These are phyloP conservation scores for Cynocephalus volans DNA, from an alignment of 2,113 vertebrate species.

Conservation along the genomic window DNA sequence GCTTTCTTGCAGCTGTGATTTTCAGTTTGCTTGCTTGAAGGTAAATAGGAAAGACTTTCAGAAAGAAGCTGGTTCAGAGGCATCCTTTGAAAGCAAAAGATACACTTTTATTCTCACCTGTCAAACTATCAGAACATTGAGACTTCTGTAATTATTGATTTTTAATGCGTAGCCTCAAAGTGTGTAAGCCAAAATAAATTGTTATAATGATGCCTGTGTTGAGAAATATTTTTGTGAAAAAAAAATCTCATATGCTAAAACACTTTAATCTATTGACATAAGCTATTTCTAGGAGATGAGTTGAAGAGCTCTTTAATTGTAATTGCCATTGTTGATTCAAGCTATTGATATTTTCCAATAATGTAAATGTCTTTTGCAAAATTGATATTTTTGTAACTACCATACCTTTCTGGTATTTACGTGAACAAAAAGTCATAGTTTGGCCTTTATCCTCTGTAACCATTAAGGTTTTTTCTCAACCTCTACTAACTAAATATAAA, in stretches of 20 bases:
- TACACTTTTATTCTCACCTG: constrained; percentile 49
- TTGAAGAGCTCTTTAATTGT: background rate
- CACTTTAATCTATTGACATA: background rate
- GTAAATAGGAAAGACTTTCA: constrained; percentile 22
- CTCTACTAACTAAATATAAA: background rate
- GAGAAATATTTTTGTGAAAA: background rate
- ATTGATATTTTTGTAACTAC: background rate
- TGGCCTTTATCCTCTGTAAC: background rate
- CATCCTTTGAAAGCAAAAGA: background rate
- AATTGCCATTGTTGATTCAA: background rate
- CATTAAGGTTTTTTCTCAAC: background rate
- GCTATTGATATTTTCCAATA: background rate
- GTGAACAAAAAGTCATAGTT: background rate
- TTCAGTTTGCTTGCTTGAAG: constrained; percentile 72
- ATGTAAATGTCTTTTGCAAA: background rate
- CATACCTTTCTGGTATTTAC: background rate
- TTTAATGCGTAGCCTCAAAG: constrained; percentile 9
- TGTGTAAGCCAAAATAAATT: background rate
- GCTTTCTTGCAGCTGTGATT: constrained; percentile 64
- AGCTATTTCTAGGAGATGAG: background rate
- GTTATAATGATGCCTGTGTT: background rate
- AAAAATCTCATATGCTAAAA: background rate
- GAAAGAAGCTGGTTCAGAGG: background rate
- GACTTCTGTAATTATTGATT: constrained; percentile 5
- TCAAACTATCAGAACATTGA: background rate